phyloP scores from a whole-genome alignment of 2,888 invertebrate species.

The Drosophila histrio region DNA sequence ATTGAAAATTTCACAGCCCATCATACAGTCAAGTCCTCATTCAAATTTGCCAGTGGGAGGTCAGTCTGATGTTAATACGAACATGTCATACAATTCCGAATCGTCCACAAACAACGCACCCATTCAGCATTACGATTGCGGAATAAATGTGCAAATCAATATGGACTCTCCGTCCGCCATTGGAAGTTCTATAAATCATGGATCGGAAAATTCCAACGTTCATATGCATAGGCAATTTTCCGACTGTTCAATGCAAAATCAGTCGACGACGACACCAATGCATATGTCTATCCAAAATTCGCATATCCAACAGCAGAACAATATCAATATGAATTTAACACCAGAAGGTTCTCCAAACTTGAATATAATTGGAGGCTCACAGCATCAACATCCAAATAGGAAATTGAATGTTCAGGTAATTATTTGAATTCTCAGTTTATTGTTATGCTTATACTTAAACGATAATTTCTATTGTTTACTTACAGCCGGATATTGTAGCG shows the following conservation, averaged over 20 bases:
- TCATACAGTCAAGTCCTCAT: slow-evolving; percentile 40
- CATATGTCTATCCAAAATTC: slow-evolving; percentile 87
- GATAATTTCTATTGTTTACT: neutral
- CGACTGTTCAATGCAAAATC: slow-evolving; percentile 89
- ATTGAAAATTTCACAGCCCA: slow-evolving; percentile 56
- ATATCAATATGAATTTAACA: slow-evolving; percentile 72
- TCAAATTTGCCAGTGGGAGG: slow-evolving; percentile 71
- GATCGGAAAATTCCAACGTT: slow-evolving; percentile 87
- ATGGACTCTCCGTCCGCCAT: slow-evolving; percentile 95
- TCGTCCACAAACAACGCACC: slow-evolving; percentile 93
- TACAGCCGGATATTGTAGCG: slow-evolving; percentile 70
- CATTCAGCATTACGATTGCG: slow-evolving; percentile 90
- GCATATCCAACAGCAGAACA: slow-evolving; percentile 85
- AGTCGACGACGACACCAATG: slow-evolving; percentile 85
- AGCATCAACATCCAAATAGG: slow-evolving; percentile 74
- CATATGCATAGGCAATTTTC: slow-evolving; percentile 85
- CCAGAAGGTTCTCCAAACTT: slow-evolving; percentile 83
- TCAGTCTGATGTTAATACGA: slow-evolving; percentile 63
- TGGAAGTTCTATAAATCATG: slow-evolving; percentile 92
- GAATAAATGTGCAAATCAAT: slow-evolving; percentile 93
- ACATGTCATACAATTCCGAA: slow-evolving; percentile 91
- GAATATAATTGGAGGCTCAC: slow-evolving; percentile 75
- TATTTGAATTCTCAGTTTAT: neutral
- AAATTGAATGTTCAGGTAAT: slow-evolving; percentile 82
- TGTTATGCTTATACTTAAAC: no score